Conservation (phyloP, 2,797 vertebrate species). For the Esox masquinongy region DNA sequence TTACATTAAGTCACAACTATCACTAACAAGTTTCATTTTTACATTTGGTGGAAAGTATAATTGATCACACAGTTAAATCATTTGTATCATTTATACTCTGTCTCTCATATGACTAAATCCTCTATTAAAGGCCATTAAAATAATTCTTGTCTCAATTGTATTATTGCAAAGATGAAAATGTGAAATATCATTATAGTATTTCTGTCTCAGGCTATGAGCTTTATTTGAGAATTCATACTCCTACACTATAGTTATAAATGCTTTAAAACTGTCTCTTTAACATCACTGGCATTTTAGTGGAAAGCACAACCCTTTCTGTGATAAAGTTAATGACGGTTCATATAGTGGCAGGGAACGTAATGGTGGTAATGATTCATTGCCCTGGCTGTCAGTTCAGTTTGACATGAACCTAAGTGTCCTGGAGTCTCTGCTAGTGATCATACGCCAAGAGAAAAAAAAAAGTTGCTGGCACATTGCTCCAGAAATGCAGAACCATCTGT, state of each 20-base stretch:
- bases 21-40: not conserved
- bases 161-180: not conserved
- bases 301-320: too few relatives aligned
- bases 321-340: not conserved
- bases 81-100: not conserved
- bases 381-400: not conserved
- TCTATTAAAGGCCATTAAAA: constrained; percentile 1
- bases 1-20: not conserved
- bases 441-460: not conserved
- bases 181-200: not conserved
- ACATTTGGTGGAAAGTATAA: not conserved
- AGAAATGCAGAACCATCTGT: not conserved
- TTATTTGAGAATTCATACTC: not conserved
- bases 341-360: not conserved
- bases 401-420: not conserved
- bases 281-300: not conserved
- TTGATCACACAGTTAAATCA: not conserved
- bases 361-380: not conserved
- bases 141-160: not conserved
- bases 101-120: not conserved
- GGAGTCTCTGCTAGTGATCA: not conserved
- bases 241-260: not conserved
- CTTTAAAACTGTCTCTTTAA: not conserved
- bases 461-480: not conserved
- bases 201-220: not conserved